phyloP scores from a whole-genome alignment of 1,140 invertebrate species.

The Pseudomyrmex flavicornis region DNA sequence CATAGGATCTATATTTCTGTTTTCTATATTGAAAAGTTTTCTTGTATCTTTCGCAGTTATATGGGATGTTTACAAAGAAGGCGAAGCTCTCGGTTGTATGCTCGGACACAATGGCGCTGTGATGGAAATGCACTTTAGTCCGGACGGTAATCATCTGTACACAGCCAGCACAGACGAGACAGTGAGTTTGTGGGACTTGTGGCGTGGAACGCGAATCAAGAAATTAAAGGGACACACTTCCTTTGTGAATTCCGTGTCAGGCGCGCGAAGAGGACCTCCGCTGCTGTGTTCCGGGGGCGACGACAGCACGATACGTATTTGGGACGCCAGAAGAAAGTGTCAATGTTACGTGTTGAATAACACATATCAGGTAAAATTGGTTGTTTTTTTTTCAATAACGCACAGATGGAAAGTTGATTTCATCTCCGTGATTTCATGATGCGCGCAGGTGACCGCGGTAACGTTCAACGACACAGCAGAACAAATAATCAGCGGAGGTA shows the following conservation, averaged over 20 bases:
- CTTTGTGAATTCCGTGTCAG: constrained; percentile 94
- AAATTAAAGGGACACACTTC: constrained; percentile 96
- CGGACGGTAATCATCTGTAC: constrained; percentile 96
- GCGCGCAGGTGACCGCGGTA: constrained; percentile 91
- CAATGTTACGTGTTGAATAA: constrained; percentile 92
- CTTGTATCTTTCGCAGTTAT: constrained; percentile 89
- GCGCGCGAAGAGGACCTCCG: constrained; percentile 94
- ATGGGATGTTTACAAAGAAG: constrained; percentile 99
- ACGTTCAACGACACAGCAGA: constrained; percentile 98
- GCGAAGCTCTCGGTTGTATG: constrained; percentile 97
- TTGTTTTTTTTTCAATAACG: constrained; percentile 1
- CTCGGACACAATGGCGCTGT: constrained; percentile 98
- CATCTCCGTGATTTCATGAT: neutral
- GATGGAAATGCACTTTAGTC: constrained; percentile 98
- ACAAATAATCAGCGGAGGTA: constrained; percentile 95
- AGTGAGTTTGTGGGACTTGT: constrained; percentile 98
- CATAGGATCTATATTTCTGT: neutral
- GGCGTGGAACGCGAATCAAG: constrained; percentile 93
- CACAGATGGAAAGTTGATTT: too few species aligned
- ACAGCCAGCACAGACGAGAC: constrained; percentile 98
- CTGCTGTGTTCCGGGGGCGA: constrained; percentile 97
- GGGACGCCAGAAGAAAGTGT: constrained; percentile 94
- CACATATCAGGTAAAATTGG: constrained; percentile 88
- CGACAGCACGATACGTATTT: constrained; percentile 96
- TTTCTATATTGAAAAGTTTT: constrained; percentile 3